Evolutionary conservation across 2,113 vertebrate genomes (phyloP), one percentile per base, ranked within the genome.

Genomic region (Cynopterus brachyotis): DNA sequence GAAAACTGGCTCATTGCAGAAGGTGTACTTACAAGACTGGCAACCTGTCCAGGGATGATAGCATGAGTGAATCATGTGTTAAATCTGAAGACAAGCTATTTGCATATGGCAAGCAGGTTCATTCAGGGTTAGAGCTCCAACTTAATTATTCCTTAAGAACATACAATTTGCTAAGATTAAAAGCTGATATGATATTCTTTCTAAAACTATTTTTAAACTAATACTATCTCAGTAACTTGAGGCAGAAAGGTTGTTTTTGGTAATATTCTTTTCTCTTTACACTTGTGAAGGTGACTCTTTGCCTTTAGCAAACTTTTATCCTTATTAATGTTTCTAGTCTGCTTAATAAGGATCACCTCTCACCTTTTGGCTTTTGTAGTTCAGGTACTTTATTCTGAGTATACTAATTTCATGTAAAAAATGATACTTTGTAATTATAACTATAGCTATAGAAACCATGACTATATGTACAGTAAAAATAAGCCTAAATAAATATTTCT

Each of bases 291-390:
- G 89, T 78, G 87, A 42, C 82, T 24, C 0, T 11, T 20, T 47
- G 85, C 86, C 93, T 97, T 78, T 89, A 87, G 69, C 67, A 4
- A 96, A 69, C 32, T 76, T 73, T 92, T 89, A 66, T 73, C n/a
- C 67, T 45, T 90, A 16, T 59, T 94, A 89, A 40, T 95, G 59
- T 88, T 87, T 64, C 82, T 37, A 95, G 55, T 3, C 78, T 66
- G 12, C 13, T 82, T 78, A 37, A 80, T 66, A 72, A 92, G 66
- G 0, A 20, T 62, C 86, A 37, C 59, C 75, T 94, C 11, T 85
- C 64, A 95, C 83, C 59, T 84, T 60, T 0, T 0, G 95, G 79
- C 73, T 97, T 95, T 62, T 96, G 11, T 94, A 94, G 42, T 70
- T 66, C 17, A 93, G 83, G 81, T 75, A 79, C 28, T 47, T 59